Percentiles rank a stretch among this genome's conserved stretches.
Conservation (phyloP, 2,113 vertebrate genomes). For the Pardalotus punctatus region DNA sequence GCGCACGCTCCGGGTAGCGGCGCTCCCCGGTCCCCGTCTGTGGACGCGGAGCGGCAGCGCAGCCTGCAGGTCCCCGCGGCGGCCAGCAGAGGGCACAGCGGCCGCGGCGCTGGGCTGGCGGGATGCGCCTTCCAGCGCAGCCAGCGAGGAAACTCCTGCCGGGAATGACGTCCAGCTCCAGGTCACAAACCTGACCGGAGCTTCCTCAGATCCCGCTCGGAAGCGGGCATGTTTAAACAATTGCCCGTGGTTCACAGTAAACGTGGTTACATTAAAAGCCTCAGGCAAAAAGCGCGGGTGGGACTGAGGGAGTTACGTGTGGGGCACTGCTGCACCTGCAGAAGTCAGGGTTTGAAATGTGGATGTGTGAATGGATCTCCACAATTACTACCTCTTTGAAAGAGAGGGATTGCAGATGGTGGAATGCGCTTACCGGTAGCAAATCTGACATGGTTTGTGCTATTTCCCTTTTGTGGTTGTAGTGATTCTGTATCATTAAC, state of each 20-base stretch:
- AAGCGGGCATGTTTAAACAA: fast-evolving
- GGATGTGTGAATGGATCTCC: not conserved
- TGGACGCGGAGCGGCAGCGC: fast-evolving
- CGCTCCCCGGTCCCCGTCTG: fast-evolving
- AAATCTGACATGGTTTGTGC: not conserved
- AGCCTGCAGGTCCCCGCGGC: not conserved
- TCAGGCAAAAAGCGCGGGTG: fast-evolving
- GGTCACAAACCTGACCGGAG: fast-evolving
- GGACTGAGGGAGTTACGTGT: fast-evolving
- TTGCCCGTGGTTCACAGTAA: not conserved
- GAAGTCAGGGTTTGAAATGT: not conserved
- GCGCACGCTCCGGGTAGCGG: fast-evolving
- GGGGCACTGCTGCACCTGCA: not conserved
- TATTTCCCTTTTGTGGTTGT: not conserved
- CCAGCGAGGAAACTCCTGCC: not conserved
- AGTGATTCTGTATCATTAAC: not conserved
- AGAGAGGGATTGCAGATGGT: not conserved
- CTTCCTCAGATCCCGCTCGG: not conserved
- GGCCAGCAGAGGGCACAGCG: constrained; percentile 9
- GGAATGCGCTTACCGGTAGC: not conserved
- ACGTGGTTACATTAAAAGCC: not conserved
- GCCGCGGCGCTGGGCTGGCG: not conserved
- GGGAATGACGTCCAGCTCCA: not conserved
- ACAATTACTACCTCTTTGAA: not conserved
- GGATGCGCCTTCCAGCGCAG: too few species aligned